phyloP scores from a whole-genome alignment of 2,888 invertebrate species.

The Ectemnius cavifrons region DNA sequence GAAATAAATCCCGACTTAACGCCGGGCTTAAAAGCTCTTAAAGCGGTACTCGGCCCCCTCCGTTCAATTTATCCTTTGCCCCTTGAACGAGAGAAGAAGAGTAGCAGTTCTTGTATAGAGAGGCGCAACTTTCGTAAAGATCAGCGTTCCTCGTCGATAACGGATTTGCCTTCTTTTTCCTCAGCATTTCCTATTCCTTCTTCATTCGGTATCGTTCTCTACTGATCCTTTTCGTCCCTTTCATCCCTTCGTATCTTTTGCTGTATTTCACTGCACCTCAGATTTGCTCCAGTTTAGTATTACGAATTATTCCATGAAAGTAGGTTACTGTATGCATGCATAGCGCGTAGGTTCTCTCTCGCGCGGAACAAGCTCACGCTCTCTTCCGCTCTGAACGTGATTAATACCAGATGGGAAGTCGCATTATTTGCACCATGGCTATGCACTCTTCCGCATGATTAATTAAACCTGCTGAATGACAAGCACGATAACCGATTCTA shows the following conservation, averaged over 20 bases:
- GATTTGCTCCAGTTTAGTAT: no score
- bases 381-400: constrained; percentile 59
- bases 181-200: background rate
- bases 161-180: background rate
- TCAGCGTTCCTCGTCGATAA: background rate
- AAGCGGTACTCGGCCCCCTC: constrained; percentile 60
- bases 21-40: constrained; percentile 73
- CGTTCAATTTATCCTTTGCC: constrained; percentile 54
- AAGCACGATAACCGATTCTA: constrained; percentile 23
- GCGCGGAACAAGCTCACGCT: constrained; percentile 15
- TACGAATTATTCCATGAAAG: no score
- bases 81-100: background rate
- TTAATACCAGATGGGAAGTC: constrained; percentile 55
- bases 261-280: background rate
- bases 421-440: constrained; percentile 47
- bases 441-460: constrained; percentile 46
- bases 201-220: background rate
- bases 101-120: no score
- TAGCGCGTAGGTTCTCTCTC: no score
- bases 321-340: no score
- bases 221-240: background rate
- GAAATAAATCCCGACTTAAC: constrained; percentile 72
- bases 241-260: constrained; percentile 8
- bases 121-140: background rate
- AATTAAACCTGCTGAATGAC: constrained; percentile 55